Conservation (phyloP, 2,888 invertebrate genomes). For the Aphodius sticticus region DNA sequence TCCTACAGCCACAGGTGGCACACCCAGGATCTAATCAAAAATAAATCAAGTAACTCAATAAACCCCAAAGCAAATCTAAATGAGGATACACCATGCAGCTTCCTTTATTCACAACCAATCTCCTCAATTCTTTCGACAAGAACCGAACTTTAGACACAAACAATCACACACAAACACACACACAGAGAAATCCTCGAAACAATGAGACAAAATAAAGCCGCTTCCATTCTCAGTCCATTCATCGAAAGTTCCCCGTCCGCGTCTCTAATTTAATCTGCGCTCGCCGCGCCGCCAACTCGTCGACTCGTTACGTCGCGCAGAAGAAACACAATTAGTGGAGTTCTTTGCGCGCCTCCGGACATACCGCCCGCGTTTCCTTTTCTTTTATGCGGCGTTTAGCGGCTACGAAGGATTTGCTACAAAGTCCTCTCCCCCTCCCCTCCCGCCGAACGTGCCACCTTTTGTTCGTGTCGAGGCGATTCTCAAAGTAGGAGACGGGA, state of each 20-base stretch:
- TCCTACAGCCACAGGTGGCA: no score
- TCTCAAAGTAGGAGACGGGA: background rate
- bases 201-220: background rate
- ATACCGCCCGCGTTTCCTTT: background rate
- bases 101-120: background rate
- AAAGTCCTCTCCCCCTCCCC: background rate
- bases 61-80: no score
- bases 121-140: background rate
- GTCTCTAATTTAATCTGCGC: background rate
- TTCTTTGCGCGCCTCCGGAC: background rate
- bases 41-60: no score
- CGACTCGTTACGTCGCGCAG: conserved; percentile 5
- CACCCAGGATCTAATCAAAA: no score
- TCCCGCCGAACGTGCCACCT: background rate
- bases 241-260: conserved; percentile 10
- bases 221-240: background rate
- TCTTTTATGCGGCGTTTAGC: conserved; percentile 15
- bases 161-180: conserved; percentile 13
- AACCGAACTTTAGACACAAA: conserved; percentile 6
- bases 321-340: conserved; percentile 18
- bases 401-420: conserved; percentile 6
- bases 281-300: background rate
- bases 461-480: background rate
- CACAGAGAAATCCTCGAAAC: conserved; percentile 6
- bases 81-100: no score